Base-by-base conservation (phyloP, 2,888 invertebrate genomes). In the Drosophila subquinaria region DNA sequence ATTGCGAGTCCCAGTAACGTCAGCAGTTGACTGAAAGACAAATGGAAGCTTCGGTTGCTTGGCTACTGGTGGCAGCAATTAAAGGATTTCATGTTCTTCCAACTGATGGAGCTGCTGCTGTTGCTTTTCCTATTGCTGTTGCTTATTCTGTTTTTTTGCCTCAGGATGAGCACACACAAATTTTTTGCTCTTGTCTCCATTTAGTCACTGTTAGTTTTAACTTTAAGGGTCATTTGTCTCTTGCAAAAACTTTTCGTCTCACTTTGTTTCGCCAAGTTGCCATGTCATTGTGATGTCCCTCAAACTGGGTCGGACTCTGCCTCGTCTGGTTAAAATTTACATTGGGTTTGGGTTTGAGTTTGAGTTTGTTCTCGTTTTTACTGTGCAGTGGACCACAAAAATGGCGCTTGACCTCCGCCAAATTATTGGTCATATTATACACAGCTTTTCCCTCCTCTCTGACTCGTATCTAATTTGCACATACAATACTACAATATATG, bases 171-270 rank as follows among this genome's bases (percentile, higher is more conserved):
- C 33, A 43, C 38, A 68, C 64, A 60, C 20, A 61, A 61, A 63
- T 70, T 68, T 74, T 64, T 71, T 68, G 66, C 74, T 76, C 71
- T 74, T 81, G 79, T 77, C 70, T 72, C 78, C 82, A 81, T 88
- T 90, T 82, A 84, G 84, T 84, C 81, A 81, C 82, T 86, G 90
- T 81, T 87, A 78, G 76, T 81, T 90, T 74, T 79, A 82, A 81
- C 81, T 88, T 79, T 79, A 76, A 83, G 87, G 82, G 84, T 87
- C 88, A 90, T 91, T 90, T 91, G 84, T 90, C 90, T 90, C 82
- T 76, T 81, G 77, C 69, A 61, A 45, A 47, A 86, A 84, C 71
- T 87, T 87, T 76, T 80, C 72, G 70, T 82, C 78, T 88, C 78
- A 82, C 79, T 89, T 82, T 78, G 82, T 82, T 85, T 73, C 64